phyloP scores from a whole-genome alignment of 2,113 vertebrate species.

The Lichenostomus cassidix region DNA sequence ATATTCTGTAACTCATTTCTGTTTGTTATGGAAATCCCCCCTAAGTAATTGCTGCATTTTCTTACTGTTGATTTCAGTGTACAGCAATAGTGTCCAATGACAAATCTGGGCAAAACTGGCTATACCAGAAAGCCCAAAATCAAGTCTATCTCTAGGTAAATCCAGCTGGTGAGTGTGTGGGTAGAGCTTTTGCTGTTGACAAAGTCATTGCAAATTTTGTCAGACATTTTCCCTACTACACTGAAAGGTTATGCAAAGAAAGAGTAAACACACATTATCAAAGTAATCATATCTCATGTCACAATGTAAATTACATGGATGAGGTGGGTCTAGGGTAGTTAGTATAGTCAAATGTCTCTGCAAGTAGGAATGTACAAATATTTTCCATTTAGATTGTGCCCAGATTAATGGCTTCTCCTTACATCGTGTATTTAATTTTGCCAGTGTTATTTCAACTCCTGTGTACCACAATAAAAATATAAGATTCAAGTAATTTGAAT shows the following conservation, averaged over 20 bases:
- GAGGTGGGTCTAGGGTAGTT: not conserved
- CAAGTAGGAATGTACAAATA: not conserved
- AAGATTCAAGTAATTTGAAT: not conserved
- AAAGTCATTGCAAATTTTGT: conserved; percentile 29
- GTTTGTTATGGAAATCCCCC: not conserved
- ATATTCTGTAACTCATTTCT: not conserved
- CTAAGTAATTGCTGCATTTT: not conserved
- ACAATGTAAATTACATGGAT: conserved; percentile 7
- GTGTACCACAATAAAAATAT: not conserved
- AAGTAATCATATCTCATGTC: conserved; percentile 22
- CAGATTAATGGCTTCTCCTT: not conserved
- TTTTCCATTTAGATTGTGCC: not conserved
- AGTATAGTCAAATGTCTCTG: not conserved
- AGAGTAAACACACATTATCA: not conserved
- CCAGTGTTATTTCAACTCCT: not conserved
- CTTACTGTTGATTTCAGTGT: not conserved
- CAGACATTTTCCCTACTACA: not conserved
- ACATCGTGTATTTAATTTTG: not conserved
- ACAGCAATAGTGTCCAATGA: not conserved
- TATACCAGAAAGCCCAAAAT: not conserved
- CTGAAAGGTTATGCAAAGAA: conserved; percentile 9
- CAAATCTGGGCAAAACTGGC: not conserved
- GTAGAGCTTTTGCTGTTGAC: not conserved
- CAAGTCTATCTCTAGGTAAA: not conserved
- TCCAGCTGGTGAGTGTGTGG: not conserved